Evolutionary conservation across 2,888 invertebrate species (phyloP), one percentile per base, ranked within the genome.

Genomic region (Ditula angustiorana): DNA sequence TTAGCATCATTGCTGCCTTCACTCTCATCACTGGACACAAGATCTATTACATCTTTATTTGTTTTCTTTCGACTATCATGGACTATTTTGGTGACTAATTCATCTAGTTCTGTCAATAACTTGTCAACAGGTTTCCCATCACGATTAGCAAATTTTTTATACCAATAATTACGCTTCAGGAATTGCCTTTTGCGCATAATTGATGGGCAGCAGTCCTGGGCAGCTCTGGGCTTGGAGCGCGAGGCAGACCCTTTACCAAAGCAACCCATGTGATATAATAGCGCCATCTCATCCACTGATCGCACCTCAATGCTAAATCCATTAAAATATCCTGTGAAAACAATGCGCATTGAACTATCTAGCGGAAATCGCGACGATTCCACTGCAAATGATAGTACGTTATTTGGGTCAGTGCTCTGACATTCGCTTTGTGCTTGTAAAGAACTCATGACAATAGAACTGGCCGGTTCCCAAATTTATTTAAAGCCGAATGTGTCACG

Each of bases 181-280:
- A 94, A 95, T 71, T 95, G 95, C 68, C 95, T 92, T 69, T 94
- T 93, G 62, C 94, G 86, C 73, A 95, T 85, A 69, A 95, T 89
- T 61, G 87, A 82, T 57, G 89, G 93, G 41, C 80, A 80, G 58
- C 68, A 73, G 41, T 88, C 86, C 73, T 83, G 88, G 28, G 82
- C 83, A 68, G 84, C 88, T 28, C 81, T 85, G 65, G 92, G 95
- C 72, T 86, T 90, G 21, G 94, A 93, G 35, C 95, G 92, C 0
- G 96, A 96, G 41, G 93, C 80, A 5, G 95, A 94, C 0, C 96
- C 96, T 88, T 96, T 96, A 0, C 97, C 97, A 86, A 96, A 97
- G 80, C 94, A 96, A 0, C 97, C 97, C 93, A 95, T 95, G 23
- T 95, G 94, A 77, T 95, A 94, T 11, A 97, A 76, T 4, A 92